phyloP scores from a whole-genome alignment of 2,797 vertebrate species.

The Aldrovandia affinis region DNA sequence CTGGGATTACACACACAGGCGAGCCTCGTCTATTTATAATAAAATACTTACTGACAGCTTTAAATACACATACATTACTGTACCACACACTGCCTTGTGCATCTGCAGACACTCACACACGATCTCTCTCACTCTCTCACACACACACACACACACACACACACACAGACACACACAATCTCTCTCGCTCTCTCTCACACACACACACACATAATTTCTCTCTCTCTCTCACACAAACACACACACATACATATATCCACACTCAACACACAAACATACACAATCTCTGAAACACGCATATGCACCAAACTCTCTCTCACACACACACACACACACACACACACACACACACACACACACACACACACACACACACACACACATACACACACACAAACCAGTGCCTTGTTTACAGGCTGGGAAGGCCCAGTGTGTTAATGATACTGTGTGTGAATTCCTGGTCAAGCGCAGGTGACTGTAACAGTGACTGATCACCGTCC shows the following conservation, averaged over 20 bases:
- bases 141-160: slow-evolving; percentile 36
- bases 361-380: slow-evolving; percentile 7
- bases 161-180: neutral
- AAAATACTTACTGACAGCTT: neutral
- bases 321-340: neutral
- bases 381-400: slow-evolving; percentile 32
- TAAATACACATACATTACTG: neutral
- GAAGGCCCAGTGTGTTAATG: slow-evolving; percentile 56
- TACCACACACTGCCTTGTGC: neutral
- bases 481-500: slow-evolving; percentile 61
- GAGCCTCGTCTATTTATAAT: neutral
- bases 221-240: neutral
- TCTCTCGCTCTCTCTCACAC: slow-evolving; percentile 25
- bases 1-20: neutral
- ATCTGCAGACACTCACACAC: neutral
- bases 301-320: slow-evolving; percentile 27
- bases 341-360: slow-evolving; percentile 22
- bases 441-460: slow-evolving; percentile 73
- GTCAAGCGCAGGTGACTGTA: slow-evolving; percentile 62
- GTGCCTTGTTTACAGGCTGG: slow-evolving; percentile 54
- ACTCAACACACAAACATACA: neutral
- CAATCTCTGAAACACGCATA: neutral
- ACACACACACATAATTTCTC: slow-evolving; percentile 26
- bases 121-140: slow-evolving; percentile 11
- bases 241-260: slow-evolving; percentile 13